These are phyloP conservation scores for Eudorcas thomsonii DNA, from an alignment of 2,113 vertebrate genomes.

Conservation along the genomic window DNA sequence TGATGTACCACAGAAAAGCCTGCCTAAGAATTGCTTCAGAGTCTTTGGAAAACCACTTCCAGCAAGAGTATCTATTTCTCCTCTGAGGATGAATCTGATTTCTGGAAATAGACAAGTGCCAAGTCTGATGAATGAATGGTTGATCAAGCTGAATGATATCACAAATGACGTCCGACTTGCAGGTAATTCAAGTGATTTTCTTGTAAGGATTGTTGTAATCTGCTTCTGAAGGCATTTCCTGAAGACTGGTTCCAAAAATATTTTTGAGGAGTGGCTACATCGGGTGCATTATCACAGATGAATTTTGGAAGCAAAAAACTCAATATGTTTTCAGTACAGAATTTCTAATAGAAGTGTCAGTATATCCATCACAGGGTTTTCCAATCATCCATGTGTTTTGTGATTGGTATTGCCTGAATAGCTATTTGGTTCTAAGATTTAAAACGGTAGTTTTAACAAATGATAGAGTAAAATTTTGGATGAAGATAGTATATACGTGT, in stretches of 20 bases:
- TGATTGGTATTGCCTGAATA: neutral
- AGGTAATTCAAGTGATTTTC: neutral
- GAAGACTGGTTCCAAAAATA: neutral
- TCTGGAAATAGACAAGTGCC: conserved; percentile 16
- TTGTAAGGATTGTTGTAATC: neutral
- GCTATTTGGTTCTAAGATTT: neutral
- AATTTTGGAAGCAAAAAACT: neutral
- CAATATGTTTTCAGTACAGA: neutral
- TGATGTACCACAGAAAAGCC: neutral
- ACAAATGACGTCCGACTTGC: neutral
- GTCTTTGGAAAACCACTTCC: conserved; percentile 17
- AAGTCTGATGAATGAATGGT: neutral
- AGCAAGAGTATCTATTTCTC: neutral
- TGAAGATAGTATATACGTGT: neutral
- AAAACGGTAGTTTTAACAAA: neutral
- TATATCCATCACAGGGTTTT: neutral
- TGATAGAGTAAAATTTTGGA: neutral
- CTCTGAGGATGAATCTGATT: conserved; percentile 8
- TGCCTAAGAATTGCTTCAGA: neutral
- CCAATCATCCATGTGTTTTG: neutral
- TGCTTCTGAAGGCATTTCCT: neutral
- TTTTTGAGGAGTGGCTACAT: neutral
- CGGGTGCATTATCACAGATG: neutral
- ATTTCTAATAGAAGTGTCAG: neutral
- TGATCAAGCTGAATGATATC: neutral